Evolutionary conservation across 2,113 vertebrate species (phyloP), one percentile per base, ranked within the genome.

Genomic region (Grammomys surdaster): DNA sequence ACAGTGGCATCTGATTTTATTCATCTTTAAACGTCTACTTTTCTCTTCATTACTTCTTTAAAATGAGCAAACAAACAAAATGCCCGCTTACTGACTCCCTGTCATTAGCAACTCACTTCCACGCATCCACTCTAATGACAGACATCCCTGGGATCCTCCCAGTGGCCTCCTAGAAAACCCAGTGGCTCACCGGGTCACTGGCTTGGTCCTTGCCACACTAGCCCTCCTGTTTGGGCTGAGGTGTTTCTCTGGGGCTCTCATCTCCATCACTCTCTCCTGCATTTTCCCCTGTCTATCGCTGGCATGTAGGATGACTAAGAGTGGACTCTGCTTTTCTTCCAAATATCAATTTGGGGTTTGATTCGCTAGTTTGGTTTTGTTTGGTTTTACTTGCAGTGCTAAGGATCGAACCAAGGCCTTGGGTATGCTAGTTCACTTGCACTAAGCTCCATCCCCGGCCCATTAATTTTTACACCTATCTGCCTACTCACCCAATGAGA

Each of bases 11-110:
- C 51, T 92, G 81, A 88, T 72, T n/a, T 13, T 40, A 70, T 86
- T 76, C 43, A 88, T 73, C 87, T 90, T 94, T 94, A 96, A 96
- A 95, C 36, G 43, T 65, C 40, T 16, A 86, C 6, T 22, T 91
- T 88, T 85, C 48, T 70, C 82, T 72, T 72, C 88, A 90, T 17
- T 60, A 72, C 60, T 65, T 80, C 84, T 36, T 86, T 56, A 43
- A 93, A 85, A 93, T 7, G 51, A 63, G 40, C 9, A 86, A 28
- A 67, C 20, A 86, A 28, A 67, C 12, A 70, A 51, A 84, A 72
- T 73, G n/a, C 9, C 40, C 14, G 77, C 22, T 69, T 43, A 26
- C 51, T 72, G 72, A 31, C 88, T 93, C 75, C n/a, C 4, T 40
- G 36, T 73, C 56, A 87, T 9, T 63, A 40, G 9, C 60, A 67